Conservation (phyloP, 2,888 invertebrate genomes). For the Strigamia maritima region DNA sequence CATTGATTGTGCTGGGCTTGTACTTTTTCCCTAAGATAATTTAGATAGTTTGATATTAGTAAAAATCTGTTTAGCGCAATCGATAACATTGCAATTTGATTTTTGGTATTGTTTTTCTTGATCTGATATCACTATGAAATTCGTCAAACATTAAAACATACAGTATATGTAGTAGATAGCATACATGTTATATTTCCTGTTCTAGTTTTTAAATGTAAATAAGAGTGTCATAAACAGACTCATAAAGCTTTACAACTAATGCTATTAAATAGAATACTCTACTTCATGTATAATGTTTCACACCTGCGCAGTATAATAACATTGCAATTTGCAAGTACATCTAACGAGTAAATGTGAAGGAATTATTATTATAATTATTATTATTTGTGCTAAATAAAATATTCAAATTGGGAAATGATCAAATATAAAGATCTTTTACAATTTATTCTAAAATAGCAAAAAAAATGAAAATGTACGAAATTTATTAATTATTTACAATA, state of each 20-base stretch:
- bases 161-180: no score
- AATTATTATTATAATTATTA: neutral
- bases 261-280: neutral
- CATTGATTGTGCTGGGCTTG: neutral
- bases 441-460: no score
- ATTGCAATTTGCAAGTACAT: neutral
- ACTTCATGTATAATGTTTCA: neutral
- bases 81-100: no score
- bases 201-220: neutral
- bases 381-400: no score
- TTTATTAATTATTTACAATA: no score
- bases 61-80: neutral
- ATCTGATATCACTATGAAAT: no score
- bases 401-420: no score
- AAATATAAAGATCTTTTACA: no score
- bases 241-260: neutral
- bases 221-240: neutral
- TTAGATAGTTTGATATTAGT: neutral
- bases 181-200: no score
- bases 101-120: no score
- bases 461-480: no score
- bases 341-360: neutral
- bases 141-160: no score
- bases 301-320: neutral
- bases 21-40: neutral